phyloP scores from a whole-genome alignment of 2,113 vertebrate genomes.

The Tragulus kanchil region DNA sequence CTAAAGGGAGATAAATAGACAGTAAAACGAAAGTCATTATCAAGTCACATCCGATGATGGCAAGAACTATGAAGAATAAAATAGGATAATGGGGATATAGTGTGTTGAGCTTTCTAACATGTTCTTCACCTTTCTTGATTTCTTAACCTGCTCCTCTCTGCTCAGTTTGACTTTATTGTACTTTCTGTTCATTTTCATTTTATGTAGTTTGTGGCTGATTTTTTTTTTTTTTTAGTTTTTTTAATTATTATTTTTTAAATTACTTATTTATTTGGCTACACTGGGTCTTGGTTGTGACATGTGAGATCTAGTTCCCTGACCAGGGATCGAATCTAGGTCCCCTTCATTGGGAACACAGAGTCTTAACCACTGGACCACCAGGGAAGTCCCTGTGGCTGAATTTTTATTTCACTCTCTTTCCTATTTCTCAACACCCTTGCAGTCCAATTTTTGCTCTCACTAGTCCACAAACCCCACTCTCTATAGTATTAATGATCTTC shows the following conservation, averaged over 20 bases:
- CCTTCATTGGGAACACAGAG: too few relatives aligned
- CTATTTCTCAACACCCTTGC: neutral
- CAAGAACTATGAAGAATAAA: neutral
- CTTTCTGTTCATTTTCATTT: constrained; percentile 37
- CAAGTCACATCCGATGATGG: neutral
- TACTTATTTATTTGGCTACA: too few relatives aligned
- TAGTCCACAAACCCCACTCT: neutral
- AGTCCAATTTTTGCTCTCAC: constrained; percentile 40
- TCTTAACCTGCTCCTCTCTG: neutral
- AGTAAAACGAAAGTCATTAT: constrained; percentile 1
- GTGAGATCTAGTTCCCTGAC: too few relatives aligned
- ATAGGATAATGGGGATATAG: neutral
- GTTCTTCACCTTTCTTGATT: neutral
- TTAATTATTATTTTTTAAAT: too few relatives aligned
- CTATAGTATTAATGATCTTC: neutral
- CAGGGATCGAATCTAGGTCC: too few relatives aligned
- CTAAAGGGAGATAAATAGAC: neutral
- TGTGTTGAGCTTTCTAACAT: neutral
- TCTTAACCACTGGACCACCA: too few relatives aligned
- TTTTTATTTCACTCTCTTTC: neutral
- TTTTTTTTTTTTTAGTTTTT: neutral
- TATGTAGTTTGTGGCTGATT: neutral
- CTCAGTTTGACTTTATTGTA: neutral
- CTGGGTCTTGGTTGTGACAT: too few relatives aligned
- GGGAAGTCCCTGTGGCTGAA: neutral